Evolutionary conservation across 1,140 invertebrate species (phyloP).

Genomic region (Cydia strobilella): DNA sequence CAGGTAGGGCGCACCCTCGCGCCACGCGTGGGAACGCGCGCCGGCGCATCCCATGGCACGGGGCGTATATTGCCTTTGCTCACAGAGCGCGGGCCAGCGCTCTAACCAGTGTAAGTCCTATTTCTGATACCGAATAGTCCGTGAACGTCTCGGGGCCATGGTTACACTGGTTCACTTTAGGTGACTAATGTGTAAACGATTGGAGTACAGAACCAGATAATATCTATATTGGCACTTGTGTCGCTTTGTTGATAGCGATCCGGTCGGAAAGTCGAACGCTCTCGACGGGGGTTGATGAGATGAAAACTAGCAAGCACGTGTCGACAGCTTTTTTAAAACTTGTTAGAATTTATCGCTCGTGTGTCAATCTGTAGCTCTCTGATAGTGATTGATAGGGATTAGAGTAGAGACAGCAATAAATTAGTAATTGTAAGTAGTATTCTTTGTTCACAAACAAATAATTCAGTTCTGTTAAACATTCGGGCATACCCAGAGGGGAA

Average conservation of each 20-base stretch:
- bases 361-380: conserved; percentile 4
- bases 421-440: background rate
- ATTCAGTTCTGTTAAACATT: no score
- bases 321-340: conserved; percentile 30
- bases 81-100: background rate
- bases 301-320: conserved; percentile 38
- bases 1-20: conserved; percentile 52
- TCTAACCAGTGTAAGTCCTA: background rate
- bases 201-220: conserved; percentile 32
- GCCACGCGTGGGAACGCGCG: conserved; percentile 55
- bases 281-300: conserved; percentile 50
- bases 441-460: no score
- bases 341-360: conserved; percentile 23
- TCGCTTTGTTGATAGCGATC: conserved; percentile 35
- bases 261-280: conserved; percentile 47
- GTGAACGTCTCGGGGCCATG: background rate
- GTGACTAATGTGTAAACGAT: background rate
- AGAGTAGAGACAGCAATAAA: background rate
- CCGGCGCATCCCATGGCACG: conserved; percentile 32
- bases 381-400: background rate
- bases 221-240: conserved; percentile 56
- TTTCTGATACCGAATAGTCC: background rate
- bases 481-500: no score
- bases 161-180: background rate
- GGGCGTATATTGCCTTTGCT: background rate